Conservation (phyloP, 2,888 invertebrate genomes). For the Pardosa pseudoannulata region DNA sequence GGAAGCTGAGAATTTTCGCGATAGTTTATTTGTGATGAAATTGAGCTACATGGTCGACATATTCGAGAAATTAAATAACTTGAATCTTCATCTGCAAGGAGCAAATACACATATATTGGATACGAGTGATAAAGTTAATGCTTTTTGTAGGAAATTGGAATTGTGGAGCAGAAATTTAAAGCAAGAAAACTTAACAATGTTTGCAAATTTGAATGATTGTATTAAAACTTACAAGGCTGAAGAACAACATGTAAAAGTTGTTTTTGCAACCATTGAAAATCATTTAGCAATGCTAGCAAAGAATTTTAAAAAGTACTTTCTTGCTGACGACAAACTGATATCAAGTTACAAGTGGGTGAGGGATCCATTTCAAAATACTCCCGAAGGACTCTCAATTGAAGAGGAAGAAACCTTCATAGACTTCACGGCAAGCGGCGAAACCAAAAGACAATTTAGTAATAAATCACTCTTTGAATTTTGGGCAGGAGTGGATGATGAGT, state of each 20-base stretch:
- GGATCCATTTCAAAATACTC: constrained; percentile 39
- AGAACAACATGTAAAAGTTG: constrained; percentile 11
- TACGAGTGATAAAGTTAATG: constrained; percentile 45
- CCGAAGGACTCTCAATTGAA: constrained; percentile 35
- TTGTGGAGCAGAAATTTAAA: constrained; percentile 58
- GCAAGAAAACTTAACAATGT: constrained; percentile 40
- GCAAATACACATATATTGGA: constrained; percentile 40
- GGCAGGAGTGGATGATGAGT: too few relatives aligned
- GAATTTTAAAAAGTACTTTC: constrained; percentile 24
- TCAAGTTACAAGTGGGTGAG: constrained; percentile 50
- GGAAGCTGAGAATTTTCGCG: constrained; percentile 47
- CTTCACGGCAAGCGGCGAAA: not conserved
- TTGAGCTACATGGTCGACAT: constrained; percentile 56
- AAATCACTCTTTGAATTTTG: too few relatives aligned
- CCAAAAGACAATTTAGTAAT: not conserved
- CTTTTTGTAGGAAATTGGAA: constrained; percentile 54
- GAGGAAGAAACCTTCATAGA: not conserved
- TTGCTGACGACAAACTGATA: constrained; percentile 27
- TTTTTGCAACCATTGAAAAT: constrained; percentile 11
- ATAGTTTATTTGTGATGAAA: constrained; percentile 57
- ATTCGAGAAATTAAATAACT: constrained; percentile 52
- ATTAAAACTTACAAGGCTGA: constrained; percentile 14
- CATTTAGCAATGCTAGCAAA: not conserved
- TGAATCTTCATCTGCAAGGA: constrained; percentile 46
- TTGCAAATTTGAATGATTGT: constrained; percentile 37